Evolutionary conservation across 1,140 invertebrate species (phyloP), one percentile per base, ranked within the genome.

Genomic region (Cotesia chilonis): DNA sequence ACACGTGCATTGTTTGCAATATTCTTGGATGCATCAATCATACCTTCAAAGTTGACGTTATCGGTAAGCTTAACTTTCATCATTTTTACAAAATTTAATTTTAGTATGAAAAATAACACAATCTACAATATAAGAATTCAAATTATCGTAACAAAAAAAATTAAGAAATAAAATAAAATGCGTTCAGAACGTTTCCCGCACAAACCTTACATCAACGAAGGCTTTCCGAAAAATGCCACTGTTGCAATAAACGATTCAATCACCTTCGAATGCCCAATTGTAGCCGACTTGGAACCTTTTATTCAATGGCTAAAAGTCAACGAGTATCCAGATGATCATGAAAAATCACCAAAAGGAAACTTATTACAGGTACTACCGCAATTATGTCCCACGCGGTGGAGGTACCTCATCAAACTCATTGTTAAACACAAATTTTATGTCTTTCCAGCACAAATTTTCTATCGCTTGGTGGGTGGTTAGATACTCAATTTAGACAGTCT

Each of bases 1-100:
- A 97, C 81, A 96, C 92, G 0, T 98, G 96, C 79, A 86, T 92
- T 36, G 92, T 95, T 4, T 94, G 92, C 85, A 98, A 97, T 81
- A 79, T 86, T 5, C 80, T 92, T 14, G 94, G 92, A 5, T 94
- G 94, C 78, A 92, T 96, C 64, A 89, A 92, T 52, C 92, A 92
- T 79, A 93, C 91, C 0, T 94, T 90, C 78, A 89, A 87, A 72
- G 87, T 96, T 4, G 90, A 92, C 70, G 90, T 96, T 64, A 88
- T 92, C 75, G 93, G 94, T 95, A 87, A 90, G 89, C 85, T 75
- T 35, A 47, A 36, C 28, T 47, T 74, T 28, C 47, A 4, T 10
- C 38, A 36, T 38, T 68, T 37, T 37, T 64, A 65, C 5, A 70
- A 59, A 12, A 41, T 28, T 55, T 55, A n/a, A 4, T 37, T 54